phyloP scores from a whole-genome alignment of 2,113 vertebrate genomes.

The Dipodomys spectabilis region DNA sequence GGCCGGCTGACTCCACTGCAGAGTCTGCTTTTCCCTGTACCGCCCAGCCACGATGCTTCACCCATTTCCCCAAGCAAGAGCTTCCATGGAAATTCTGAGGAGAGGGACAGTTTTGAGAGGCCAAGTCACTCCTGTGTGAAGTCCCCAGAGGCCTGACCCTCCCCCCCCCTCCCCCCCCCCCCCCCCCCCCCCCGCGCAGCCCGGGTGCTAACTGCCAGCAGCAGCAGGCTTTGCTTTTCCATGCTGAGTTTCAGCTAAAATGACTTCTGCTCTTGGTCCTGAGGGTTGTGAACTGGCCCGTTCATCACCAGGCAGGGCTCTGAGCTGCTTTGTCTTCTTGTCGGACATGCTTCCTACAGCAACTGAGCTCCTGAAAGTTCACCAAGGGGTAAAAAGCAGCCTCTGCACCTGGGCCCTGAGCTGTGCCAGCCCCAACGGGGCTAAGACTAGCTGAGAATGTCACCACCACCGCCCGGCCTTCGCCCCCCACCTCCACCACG shows the following conservation, averaged over 20 bases:
- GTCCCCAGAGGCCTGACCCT: background rate
- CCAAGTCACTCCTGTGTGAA: background rate
- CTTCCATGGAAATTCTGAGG: background rate
- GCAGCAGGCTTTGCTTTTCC: background rate
- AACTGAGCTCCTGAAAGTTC: background rate
- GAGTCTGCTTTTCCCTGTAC: background rate
- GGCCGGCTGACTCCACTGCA: background rate
- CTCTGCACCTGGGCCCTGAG: background rate
- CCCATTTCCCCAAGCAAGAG: background rate
- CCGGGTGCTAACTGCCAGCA: background rate
- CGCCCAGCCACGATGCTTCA: background rate
- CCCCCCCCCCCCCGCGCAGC: background rate
- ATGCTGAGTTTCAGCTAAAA: background rate
- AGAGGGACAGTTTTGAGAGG: too few species aligned
- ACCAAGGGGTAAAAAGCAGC: background rate
- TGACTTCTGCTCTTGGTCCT: background rate
- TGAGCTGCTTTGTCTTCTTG: conserved; percentile 22
- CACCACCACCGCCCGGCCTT: fast-evolving
- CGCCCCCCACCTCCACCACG: background rate
- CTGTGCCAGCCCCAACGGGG: background rate
- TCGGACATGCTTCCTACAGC: background rate
- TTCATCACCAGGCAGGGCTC: conserved; percentile 4
- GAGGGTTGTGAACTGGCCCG: background rate
- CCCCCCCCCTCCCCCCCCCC: too few species aligned
- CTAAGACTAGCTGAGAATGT: background rate